A percentile compares a stretch with the other conserved stretches of the same genome.
phyloP scores from a whole-genome alignment of 2,888 invertebrate species.

The Tromatobia lineatoria region DNA sequence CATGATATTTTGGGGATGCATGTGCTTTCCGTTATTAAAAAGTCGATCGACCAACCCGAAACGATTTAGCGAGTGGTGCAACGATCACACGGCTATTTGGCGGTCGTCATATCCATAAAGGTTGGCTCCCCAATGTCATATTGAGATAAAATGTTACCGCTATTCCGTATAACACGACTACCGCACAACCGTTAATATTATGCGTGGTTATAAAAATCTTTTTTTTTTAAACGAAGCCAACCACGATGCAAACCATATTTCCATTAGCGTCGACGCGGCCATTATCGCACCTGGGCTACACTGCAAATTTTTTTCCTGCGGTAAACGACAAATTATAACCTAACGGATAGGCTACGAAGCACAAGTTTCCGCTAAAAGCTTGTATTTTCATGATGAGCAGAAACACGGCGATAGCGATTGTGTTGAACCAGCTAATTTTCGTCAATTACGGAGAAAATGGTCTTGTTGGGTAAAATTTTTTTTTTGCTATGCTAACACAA shows the following conservation, averaged over 20 bases:
- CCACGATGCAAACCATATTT: slow-evolving; percentile 54
- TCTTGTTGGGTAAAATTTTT: no score
- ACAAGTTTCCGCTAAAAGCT: slow-evolving; percentile 13
- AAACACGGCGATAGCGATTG: no score
- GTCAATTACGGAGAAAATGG: no score
- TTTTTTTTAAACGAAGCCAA: slow-evolving; percentile 52
- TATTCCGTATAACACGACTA: slow-evolving; percentile 44
- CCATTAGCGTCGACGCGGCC: slow-evolving; percentile 54
- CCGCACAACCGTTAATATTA: slow-evolving; percentile 19
- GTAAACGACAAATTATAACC: slow-evolving; percentile 62
- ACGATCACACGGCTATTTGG: slow-evolving; percentile 17
- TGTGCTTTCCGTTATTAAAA: slow-evolving; percentile 25
- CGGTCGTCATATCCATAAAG: slow-evolving; percentile 49
- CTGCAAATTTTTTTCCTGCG: slow-evolving; percentile 25
- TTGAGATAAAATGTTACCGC: slow-evolving; percentile 35
- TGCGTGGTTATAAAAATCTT: slow-evolving; percentile 56
- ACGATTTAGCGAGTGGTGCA: slow-evolving; percentile 20
- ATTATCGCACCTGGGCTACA: slow-evolving; percentile 31
- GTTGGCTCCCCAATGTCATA: slow-evolving; percentile 28
- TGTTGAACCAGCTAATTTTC: no score
- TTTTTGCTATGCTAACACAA: no score
- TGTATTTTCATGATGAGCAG: no score
- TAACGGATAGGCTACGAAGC: slow-evolving; percentile 9
- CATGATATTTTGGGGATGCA: slow-evolving; percentile 3
- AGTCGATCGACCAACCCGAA: neutral